These are phyloP conservation scores for Dromiciops gliroides DNA, from an alignment of 2,113 vertebrate species.

Conservation along the genomic window DNA sequence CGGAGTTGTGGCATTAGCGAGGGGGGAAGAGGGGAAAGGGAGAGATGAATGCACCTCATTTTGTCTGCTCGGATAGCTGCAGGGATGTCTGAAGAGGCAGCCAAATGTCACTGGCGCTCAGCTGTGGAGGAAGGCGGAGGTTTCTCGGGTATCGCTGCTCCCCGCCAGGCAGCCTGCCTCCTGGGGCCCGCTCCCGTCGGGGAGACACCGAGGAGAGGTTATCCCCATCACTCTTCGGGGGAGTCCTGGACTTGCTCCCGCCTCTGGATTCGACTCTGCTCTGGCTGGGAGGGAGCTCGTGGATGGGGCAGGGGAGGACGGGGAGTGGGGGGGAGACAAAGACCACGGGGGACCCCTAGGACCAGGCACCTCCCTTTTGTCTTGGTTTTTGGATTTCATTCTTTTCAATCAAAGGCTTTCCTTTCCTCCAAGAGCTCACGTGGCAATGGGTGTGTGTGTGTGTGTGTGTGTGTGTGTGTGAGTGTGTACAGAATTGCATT, in stretches of 20 bases:
- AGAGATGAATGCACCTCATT: not conserved
- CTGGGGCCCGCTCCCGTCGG: not conserved
- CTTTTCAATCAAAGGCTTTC: slow-evolving; percentile 68
- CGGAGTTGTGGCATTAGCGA: no score
- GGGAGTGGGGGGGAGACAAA: not conserved
- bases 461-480: not conserved
- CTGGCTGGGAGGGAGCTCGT: not conserved
- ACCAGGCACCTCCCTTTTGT: slow-evolving; percentile 3
- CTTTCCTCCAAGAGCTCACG: slow-evolving; percentile 54
- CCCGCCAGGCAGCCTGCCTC: not conserved
- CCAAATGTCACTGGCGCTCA: not conserved
- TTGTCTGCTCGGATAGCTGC: not conserved
- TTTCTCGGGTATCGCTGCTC: not conserved
- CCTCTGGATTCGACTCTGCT: not conserved
- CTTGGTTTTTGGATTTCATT: slow-evolving; percentile 73
- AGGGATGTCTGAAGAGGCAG: not conserved
- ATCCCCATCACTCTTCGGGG: not conserved
- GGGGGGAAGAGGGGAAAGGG: no score
- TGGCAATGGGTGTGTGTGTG: not conserved
- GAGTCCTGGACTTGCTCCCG: not conserved
- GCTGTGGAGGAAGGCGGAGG: not conserved
- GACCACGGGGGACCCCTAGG: not conserved
- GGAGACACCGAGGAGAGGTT: not conserved
- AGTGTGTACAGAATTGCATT: slow-evolving; percentile 46
- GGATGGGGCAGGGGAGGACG: not conserved